phyloP scores from a whole-genome alignment of 2,888 invertebrate species.

The Alsophila aescularia region DNA sequence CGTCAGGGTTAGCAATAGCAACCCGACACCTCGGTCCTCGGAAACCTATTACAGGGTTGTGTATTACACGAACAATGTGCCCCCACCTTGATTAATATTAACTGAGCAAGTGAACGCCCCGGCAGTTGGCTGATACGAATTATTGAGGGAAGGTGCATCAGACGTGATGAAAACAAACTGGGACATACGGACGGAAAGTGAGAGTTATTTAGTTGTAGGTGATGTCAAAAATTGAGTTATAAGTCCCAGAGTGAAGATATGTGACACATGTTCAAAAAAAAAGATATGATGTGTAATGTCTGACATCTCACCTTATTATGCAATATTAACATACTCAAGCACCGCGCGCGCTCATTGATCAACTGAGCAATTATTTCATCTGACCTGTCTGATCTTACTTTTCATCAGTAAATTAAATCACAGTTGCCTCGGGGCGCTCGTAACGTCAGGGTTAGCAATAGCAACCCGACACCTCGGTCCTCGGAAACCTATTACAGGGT shows the following conservation, averaged over 20 bases:
- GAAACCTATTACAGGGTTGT: slow-evolving; percentile 30
- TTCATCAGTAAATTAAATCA: too few relatives aligned
- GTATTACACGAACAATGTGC: slow-evolving; percentile 27
- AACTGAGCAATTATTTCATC: too few relatives aligned
- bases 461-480: slow-evolving; percentile 29
- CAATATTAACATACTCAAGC: too few relatives aligned
- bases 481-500: slow-evolving; percentile 31
- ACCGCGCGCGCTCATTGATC: too few relatives aligned
- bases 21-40: slow-evolving; percentile 29
- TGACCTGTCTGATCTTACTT: too few relatives aligned
- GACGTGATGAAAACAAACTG: slow-evolving; percentile 72
- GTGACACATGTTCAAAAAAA: too few relatives aligned
- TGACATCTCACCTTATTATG: too few relatives aligned
- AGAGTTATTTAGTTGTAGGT: too few relatives aligned
- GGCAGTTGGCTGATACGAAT: slow-evolving; percentile 57
- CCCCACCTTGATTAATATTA: slow-evolving; percentile 62
- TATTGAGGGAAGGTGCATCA: slow-evolving; percentile 72
- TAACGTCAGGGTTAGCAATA: slow-evolving; percentile 16
- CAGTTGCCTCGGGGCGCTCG: slow-evolving; percentile 20
- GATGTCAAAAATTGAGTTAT: too few relatives aligned
- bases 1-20: slow-evolving; percentile 14
- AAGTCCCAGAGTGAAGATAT: too few relatives aligned
- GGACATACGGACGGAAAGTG: slow-evolving; percentile 47
- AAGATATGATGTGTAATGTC: too few relatives aligned
- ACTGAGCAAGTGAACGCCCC: slow-evolving; percentile 64